Percentiles rank a stretch among this genome's conserved stretches.
Conservation (phyloP, 2,797 vertebrate species). For the Tolypeutes matacus region DNA sequence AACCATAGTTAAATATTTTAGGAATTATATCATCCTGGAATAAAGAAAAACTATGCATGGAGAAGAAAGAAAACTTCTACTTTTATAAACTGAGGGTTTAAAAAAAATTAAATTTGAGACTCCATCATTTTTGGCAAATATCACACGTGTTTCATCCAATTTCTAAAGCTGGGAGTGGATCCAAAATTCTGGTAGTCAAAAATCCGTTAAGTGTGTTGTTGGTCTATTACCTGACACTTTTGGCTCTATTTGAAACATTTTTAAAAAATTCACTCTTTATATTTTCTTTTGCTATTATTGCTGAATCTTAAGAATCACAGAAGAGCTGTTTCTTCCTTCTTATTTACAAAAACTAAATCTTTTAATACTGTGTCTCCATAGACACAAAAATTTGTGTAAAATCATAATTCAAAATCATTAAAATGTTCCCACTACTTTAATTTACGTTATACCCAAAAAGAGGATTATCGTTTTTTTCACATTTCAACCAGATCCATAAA, state of each 20-base stretch:
- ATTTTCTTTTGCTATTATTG: conserved; percentile 78
- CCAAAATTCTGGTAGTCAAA: conserved; percentile 85
- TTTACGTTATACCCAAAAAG: background rate
- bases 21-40: background rate
- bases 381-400: background rate
- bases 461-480: background rate
- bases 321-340: conserved; percentile 68
- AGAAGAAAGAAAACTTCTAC: conserved; percentile 66
- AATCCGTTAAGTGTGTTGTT: conserved; percentile 84
- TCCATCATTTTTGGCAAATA: conserved; percentile 86
- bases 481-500: background rate
- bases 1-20: background rate
- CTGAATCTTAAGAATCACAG: conserved; percentile 68
- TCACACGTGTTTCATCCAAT: conserved; percentile 84
- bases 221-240: conserved; percentile 87
- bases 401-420: conserved; percentile 27
- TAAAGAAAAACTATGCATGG: background rate
- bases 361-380: background rate
- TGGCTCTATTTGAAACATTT: conserved; percentile 82
- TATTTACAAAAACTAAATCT: conserved; percentile 18
- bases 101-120: conserved; percentile 56
- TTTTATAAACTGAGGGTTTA: conserved; percentile 51
- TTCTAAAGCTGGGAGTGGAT: conserved; percentile 86
- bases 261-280: conserved; percentile 73
- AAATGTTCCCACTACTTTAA: background rate